Evolutionary conservation across 2,113 vertebrate genomes (phyloP).

Genomic region (Phyllostomus hastatus): DNA sequence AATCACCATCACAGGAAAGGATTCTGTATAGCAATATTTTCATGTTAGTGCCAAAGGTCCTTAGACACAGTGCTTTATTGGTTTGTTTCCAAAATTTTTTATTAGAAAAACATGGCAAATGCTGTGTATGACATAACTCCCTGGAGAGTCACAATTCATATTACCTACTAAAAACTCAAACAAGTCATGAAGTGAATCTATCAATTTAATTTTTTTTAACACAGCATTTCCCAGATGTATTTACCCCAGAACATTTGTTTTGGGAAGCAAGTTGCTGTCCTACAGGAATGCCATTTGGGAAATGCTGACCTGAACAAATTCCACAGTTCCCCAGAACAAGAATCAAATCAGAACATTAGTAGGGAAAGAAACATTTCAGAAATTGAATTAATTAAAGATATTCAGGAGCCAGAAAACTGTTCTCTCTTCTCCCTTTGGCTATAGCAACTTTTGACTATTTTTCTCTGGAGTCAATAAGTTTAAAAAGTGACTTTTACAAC

Average conservation of each 20-base stretch:
- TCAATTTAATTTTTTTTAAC: background rate
- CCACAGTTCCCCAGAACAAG: background rate
- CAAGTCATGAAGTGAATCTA: background rate
- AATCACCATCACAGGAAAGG: constrained; percentile 29
- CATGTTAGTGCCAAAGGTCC: background rate
- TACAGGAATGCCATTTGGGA: background rate
- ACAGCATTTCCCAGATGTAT: background rate
- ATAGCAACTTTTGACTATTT: constrained; percentile 1
- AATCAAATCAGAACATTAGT: background rate
- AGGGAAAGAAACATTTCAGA: background rate
- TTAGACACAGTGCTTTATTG: constrained; percentile 10
- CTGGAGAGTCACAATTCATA: background rate
- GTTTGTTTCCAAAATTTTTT: background rate
- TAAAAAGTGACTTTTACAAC: constrained; percentile 37
- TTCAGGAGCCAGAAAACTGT: background rate
- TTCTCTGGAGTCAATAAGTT: background rate
- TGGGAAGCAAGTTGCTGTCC: background rate
- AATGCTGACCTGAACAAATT: background rate
- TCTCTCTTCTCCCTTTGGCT: background rate
- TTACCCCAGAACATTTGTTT: background rate
- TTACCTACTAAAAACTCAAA: background rate
- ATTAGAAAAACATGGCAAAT: constrained; percentile 5
- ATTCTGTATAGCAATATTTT: background rate
- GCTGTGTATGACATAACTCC: background rate
- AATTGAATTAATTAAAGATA: constrained; percentile 7